A percentile compares a stretch with the other conserved stretches of the same genome.
These are phyloP conservation scores for Sitophilus oryzae DNA, from an alignment of 1,140 invertebrate genomes.

Conservation along the genomic window DNA sequence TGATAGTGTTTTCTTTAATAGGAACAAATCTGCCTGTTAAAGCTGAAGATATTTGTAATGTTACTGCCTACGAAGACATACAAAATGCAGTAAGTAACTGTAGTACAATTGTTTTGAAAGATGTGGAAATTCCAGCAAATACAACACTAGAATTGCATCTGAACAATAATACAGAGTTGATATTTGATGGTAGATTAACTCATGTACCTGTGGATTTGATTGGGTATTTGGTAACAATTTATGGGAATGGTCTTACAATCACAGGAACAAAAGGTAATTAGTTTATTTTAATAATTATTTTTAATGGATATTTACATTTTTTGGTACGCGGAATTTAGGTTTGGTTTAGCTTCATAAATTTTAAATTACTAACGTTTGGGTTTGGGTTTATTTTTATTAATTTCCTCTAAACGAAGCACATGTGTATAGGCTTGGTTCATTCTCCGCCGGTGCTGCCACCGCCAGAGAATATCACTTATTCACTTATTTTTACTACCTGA, in stretches of 20 bases:
- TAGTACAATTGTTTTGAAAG: constrained; percentile 3
- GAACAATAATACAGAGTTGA: constrained; percentile 6
- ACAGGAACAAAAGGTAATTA: constrained; percentile 12
- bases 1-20: too few relatives aligned
- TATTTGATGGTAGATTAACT: constrained; percentile 14
- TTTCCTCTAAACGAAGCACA: too few relatives aligned
- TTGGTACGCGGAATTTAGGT: too few relatives aligned
- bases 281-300: too few relatives aligned
- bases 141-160: constrained; percentile 11
- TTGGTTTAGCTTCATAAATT: too few relatives aligned
- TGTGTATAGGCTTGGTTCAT: too few relatives aligned
- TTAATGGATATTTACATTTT: too few relatives aligned
- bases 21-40: too few relatives aligned
- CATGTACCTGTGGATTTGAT: constrained; percentile 15
- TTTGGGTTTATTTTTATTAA: constrained; percentile 1
- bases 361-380: too few relatives aligned
- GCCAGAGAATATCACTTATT: too few relatives aligned
- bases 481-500: too few relatives aligned
- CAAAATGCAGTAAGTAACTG: constrained; percentile 3
- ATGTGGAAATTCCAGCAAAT: constrained; percentile 10
- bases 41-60: constrained; percentile 5
- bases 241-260: constrained; percentile 5
- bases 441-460: too few relatives aligned
- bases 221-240: constrained; percentile 9
- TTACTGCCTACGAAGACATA: constrained; percentile 9